phyloP scores from a whole-genome alignment of 2,797 vertebrate genomes.

The Cyprinodon diabolis region DNA sequence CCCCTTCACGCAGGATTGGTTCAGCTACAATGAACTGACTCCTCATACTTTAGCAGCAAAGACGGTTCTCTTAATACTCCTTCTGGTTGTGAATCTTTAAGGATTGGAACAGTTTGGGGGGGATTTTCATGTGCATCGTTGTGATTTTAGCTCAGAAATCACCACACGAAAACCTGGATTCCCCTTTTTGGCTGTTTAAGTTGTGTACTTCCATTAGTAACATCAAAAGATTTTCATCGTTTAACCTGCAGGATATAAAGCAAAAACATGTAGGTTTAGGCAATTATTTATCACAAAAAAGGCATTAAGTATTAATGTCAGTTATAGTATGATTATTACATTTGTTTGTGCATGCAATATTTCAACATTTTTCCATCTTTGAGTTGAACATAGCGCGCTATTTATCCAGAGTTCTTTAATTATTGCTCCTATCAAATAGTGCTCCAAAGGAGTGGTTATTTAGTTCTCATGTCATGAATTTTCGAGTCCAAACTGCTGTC shows the following conservation, averaged over 20 bases:
- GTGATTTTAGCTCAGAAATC: background rate
- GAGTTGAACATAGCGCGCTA: background rate
- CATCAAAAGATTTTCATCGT: too few species aligned
- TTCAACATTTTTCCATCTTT: background rate
- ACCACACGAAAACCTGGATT: background rate
- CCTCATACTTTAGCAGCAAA: slow-evolving; percentile 38
- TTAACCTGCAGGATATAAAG: background rate
- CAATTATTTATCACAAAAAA: background rate
- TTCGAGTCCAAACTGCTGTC: background rate
- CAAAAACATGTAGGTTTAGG: background rate
- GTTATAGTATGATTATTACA: background rate
- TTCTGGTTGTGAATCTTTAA: slow-evolving; percentile 17
- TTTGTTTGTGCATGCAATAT: background rate
- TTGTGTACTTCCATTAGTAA: background rate
- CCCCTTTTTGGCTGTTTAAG: background rate
- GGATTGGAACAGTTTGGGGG: slow-evolving; percentile 32
- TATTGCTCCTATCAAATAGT: background rate
- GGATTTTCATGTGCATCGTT: slow-evolving; percentile 23
- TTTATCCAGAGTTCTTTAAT: background rate
- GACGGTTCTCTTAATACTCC: slow-evolving; percentile 19
- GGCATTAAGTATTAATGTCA: background rate
- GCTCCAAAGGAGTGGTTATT: background rate
- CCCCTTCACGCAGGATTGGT: slow-evolving; percentile 62
- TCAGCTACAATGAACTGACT: slow-evolving; percentile 46
- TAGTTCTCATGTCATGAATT: background rate